These are phyloP conservation scores for Danionella cerebrum DNA, from an alignment of 2,113 vertebrate species.

Conservation along the genomic window DNA sequence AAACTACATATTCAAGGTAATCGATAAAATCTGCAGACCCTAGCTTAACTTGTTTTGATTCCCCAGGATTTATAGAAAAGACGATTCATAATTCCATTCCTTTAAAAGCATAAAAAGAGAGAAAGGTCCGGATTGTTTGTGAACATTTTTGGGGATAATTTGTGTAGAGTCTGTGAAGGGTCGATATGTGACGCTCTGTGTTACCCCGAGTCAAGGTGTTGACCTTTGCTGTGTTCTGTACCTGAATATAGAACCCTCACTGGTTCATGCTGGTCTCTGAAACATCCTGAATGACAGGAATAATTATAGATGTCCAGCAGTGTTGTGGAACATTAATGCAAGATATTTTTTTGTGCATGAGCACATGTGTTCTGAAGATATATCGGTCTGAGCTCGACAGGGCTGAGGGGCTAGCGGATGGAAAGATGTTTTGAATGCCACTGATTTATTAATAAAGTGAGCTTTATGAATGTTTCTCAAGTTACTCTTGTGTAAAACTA, in stretches of 20 bases:
- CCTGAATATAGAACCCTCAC: constrained; percentile 26
- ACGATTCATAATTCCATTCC: no score
- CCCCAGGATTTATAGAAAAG: no score
- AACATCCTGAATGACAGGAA: constrained; percentile 3
- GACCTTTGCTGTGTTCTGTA: not conserved
- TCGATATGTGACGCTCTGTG: not conserved
- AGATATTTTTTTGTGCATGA: constrained; percentile 48
- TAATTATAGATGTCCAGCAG: constrained; percentile 33
- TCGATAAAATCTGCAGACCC: no score
- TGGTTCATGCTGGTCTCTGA: constrained; percentile 22
- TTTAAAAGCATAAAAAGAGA: no score
- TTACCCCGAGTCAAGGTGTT: not conserved
- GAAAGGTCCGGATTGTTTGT: no score
- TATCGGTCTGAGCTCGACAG: constrained; percentile 49
- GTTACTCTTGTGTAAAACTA: constrained; percentile 54
- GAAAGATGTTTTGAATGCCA: constrained; percentile 59
- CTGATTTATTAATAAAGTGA: constrained; percentile 70
- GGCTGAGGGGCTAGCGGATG: constrained; percentile 47
- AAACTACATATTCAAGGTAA: no score
- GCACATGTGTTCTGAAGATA: constrained; percentile 59
- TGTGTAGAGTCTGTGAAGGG: not conserved
- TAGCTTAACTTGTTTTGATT: no score
- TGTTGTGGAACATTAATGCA: constrained; percentile 41
- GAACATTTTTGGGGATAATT: no score
- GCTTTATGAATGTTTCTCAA: constrained; percentile 52